These are phyloP conservation scores for Microcebus tavaratra DNA, from an alignment of 2,113 vertebrate genomes.

Conservation along the genomic window DNA sequence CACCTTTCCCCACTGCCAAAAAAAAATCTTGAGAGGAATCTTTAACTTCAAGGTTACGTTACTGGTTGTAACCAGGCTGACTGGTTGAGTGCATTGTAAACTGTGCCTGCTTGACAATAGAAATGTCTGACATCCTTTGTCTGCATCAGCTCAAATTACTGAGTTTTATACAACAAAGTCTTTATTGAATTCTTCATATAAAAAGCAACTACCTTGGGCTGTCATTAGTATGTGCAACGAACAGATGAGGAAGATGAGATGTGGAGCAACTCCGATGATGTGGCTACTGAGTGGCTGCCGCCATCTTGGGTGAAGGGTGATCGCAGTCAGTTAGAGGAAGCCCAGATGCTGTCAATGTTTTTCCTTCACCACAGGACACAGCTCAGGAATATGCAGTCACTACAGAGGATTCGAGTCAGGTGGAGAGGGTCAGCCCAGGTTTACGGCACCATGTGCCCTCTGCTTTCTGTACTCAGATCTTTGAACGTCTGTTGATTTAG, in stretches of 20 bases:
- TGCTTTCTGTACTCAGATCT: background rate
- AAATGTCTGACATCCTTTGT: background rate
- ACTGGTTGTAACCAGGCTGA: background rate
- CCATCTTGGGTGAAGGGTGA: background rate
- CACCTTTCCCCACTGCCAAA: no score
- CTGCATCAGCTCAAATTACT: background rate
- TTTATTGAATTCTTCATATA: background rate
- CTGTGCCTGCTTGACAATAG: background rate
- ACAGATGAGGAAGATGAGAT: background rate
- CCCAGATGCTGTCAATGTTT: background rate
- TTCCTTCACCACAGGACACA: background rate
- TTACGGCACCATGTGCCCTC: background rate
- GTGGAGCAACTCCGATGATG: background rate
- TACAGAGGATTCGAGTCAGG: background rate
- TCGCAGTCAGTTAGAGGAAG: background rate
- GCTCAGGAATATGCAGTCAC: background rate
- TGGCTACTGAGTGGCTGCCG: fast-evolving
- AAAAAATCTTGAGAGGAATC: background rate
- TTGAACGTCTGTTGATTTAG: background rate
- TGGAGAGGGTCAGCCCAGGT: background rate
- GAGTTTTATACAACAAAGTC: background rate
- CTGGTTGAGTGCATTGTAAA: background rate
- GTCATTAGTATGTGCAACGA: background rate
- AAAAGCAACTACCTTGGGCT: background rate
- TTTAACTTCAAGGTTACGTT: background rate